Evolutionary conservation across 2,113 vertebrate species (phyloP), one percentile per base, ranked within the genome.

Genomic region (Neogale vison): DNA sequence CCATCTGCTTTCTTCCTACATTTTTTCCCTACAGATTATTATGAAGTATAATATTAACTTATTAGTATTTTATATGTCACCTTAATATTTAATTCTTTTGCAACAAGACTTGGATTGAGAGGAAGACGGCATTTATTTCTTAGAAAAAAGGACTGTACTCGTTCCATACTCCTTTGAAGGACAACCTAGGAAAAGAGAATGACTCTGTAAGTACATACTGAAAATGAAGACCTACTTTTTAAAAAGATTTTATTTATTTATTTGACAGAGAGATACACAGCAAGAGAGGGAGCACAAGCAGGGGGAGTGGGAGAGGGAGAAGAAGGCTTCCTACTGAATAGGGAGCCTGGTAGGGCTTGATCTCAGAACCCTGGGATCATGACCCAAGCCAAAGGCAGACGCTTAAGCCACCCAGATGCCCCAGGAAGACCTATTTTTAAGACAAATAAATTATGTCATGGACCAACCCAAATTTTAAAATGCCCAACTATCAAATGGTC

Each of bases 21-120:
- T 90, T 90, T 90, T 90, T 36, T 84, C 85, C 39, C 45, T 72
- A 90, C 4, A 45, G 42, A 88, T 90, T 84, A 96, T 90, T 96
- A 63, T 95, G n/a, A 96, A 95, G 81, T 95, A 5, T 95, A 95
- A 52, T 90, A 92, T 77, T 42, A 93, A 97, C 14, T 92, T 93
- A 2, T 72, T 74, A 97, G 63, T 95, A 93, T 63, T 93, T 26
- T 55, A 95, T 71, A 45, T 76, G 57, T 93, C 98, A 99, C 99
- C 99, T 99, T 99, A 95, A 99, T 96, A 97, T 99, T 99, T 55
- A 99, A 98, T 88, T 99, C 99, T 96, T 99, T 99, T 96, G 99
- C 99, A 97, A 99, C 99, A 83, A 99, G 99, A 96, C 99, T 99
- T 95, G 99, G 99, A 97, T 99, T 99, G 90, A 99, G 99, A 79